phyloP scores from a whole-genome alignment of 2,797 vertebrate species.

The Schizothorax lantsangensis region DNA sequence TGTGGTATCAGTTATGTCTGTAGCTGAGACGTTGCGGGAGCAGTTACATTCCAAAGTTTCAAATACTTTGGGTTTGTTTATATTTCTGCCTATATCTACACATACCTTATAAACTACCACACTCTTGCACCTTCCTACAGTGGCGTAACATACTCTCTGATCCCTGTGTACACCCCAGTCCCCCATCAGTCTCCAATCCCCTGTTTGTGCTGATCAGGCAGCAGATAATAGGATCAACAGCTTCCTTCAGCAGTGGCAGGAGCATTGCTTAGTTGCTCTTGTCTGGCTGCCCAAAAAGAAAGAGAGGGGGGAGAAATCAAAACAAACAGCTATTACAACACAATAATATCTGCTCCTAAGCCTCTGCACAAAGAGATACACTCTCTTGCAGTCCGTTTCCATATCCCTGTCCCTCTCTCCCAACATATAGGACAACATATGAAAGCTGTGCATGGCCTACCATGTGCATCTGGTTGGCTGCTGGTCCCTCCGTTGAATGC shows the following conservation, averaged over 20 bases:
- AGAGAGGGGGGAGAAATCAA: conserved; percentile 40
- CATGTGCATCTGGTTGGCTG: conserved; percentile 44
- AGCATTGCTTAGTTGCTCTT: conserved; percentile 52
- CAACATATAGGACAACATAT: conserved; percentile 57
- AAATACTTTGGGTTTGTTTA: neutral
- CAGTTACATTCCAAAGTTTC: neutral
- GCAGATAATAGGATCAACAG: conserved; percentile 66
- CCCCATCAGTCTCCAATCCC: conserved; percentile 54
- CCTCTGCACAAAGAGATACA: conserved; percentile 27
- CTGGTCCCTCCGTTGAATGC: conserved; percentile 40
- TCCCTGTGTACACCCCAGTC: conserved; percentile 38
- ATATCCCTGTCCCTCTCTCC: conserved; percentile 6
- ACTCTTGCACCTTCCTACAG: neutral
- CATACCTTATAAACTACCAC: conserved; percentile 8
- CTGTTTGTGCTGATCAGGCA: conserved; percentile 64
- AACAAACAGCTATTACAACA: conserved; percentile 59
- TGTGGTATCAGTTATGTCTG: neutral
- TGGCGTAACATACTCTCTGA: conserved; percentile 38
- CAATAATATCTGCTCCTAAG: conserved; percentile 57
- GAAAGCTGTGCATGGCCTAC: conserved; percentile 51
- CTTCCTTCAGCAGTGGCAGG: conserved; percentile 56
- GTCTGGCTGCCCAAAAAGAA: conserved; percentile 49
- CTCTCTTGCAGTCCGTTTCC: conserved; percentile 10
- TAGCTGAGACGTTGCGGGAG: neutral
- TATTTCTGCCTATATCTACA: neutral